Percentiles rank a stretch among this genome's conserved stretches.
Conservation (phyloP, 2,797 vertebrate genomes). For the Falco concolor region DNA sequence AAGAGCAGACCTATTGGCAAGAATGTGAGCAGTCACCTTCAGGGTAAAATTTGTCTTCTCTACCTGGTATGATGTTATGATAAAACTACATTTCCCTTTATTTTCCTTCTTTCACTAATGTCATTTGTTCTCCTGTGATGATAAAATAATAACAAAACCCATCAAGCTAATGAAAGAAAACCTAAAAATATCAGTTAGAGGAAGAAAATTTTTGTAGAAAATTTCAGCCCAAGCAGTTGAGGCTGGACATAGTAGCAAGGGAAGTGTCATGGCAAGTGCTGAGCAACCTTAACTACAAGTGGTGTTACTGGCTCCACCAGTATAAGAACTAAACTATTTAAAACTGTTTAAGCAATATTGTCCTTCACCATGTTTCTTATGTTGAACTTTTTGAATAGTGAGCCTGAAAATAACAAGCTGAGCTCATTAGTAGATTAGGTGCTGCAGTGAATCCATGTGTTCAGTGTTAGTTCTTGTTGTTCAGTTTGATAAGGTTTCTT, state of each 20-base stretch:
- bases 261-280: background rate
- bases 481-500: slow-evolving; percentile 83
- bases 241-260: background rate
- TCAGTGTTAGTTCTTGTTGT: slow-evolving; percentile 75
- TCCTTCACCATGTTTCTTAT: slow-evolving; percentile 81
- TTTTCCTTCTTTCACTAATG: background rate
- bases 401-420: slow-evolving; percentile 83
- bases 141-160: background rate
- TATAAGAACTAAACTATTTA: too few species aligned
- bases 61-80: background rate
- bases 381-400: slow-evolving; percentile 70
- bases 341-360: slow-evolving; percentile 64
- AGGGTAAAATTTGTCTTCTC: background rate
- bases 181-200: background rate
- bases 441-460: slow-evolving; percentile 85
- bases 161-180: background rate
- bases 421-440: slow-evolving; percentile 93
- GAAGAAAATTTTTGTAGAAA: background rate
- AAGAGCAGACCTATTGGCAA: background rate
- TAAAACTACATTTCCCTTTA: background rate
- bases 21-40: background rate
- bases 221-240: background rate
- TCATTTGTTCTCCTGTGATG: background rate
- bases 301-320: background rate
- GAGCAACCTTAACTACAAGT: background rate